Percentiles rank a stretch among this genome's conserved stretches.
Conservation (phyloP, 2,113 vertebrate species). For the Genyomyrus donnyi region DNA sequence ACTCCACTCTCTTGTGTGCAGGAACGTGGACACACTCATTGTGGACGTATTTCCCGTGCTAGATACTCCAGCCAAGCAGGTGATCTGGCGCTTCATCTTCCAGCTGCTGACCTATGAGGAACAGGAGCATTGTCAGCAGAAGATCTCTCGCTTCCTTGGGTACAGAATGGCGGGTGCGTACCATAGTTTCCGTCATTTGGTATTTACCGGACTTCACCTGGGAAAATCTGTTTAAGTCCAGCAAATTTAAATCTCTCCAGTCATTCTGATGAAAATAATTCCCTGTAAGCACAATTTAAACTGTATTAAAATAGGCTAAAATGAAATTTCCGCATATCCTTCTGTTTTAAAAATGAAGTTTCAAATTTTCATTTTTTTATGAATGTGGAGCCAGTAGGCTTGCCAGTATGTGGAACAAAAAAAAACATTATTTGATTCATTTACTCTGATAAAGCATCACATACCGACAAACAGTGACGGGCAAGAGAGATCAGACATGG, state of each 20-base stretch:
- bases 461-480: background rate
- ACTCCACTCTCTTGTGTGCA: conserved; percentile 44
- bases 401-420: background rate
- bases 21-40: conserved; percentile 94
- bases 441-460: background rate
- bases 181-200: background rate
- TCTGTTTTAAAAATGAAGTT: background rate
- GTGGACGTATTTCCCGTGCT: conserved; percentile 90
- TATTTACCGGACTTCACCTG: background rate
- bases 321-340: background rate
- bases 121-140: conserved; percentile 92
- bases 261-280: background rate
- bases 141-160: conserved; percentile 91
- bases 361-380: background rate
- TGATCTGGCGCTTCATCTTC: conserved; percentile 97
- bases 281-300: background rate
- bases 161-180: conserved; percentile 72
- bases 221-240: background rate
- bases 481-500: background rate
- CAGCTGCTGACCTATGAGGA: conserved; percentile 95
- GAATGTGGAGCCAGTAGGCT: background rate
- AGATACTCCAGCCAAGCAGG: conserved; percentile 94
- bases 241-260: background rate
- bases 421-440: background rate
- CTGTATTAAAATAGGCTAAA: background rate